phyloP scores from a whole-genome alignment of 2,797 vertebrate species.

The Stomatorhinus walkeri region DNA sequence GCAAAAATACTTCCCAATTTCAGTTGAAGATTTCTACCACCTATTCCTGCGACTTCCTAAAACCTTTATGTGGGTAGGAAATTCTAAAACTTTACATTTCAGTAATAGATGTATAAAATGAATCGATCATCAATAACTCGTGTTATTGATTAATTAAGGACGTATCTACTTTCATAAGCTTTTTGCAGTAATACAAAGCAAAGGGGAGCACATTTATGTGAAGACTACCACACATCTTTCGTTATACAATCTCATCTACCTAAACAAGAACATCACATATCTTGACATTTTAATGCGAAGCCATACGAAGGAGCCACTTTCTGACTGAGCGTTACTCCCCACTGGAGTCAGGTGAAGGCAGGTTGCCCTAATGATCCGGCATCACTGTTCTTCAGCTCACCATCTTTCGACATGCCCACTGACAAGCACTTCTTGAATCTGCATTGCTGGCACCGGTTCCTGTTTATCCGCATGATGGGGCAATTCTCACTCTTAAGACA shows the following conservation, averaged over 20 bases:
- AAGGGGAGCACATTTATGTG: neutral
- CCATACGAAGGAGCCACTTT: neutral
- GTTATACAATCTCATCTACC: neutral
- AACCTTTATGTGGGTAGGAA: neutral
- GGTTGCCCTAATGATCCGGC: neutral
- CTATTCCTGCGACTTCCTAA: neutral
- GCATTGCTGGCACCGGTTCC: constrained; percentile 97
- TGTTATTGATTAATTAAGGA: neutral
- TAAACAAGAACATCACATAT: neutral
- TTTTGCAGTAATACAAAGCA: neutral
- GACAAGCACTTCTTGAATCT: constrained; percentile 96
- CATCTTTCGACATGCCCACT: constrained; percentile 95
- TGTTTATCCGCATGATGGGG: constrained; percentile 92
- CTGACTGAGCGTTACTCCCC: neutral
- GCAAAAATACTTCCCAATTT: neutral
- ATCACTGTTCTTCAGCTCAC: constrained; percentile 55
- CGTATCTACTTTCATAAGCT: neutral
- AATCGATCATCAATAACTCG: neutral
- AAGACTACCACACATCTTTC: neutral
- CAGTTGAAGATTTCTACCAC: neutral
- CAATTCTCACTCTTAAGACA: constrained; percentile 97
- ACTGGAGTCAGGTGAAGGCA: neutral
- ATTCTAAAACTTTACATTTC: neutral
- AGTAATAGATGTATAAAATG: neutral
- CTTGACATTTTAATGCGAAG: neutral